Conservation (phyloP, 2,797 vertebrate genomes). For the Triplophysa bombifrons region DNA sequence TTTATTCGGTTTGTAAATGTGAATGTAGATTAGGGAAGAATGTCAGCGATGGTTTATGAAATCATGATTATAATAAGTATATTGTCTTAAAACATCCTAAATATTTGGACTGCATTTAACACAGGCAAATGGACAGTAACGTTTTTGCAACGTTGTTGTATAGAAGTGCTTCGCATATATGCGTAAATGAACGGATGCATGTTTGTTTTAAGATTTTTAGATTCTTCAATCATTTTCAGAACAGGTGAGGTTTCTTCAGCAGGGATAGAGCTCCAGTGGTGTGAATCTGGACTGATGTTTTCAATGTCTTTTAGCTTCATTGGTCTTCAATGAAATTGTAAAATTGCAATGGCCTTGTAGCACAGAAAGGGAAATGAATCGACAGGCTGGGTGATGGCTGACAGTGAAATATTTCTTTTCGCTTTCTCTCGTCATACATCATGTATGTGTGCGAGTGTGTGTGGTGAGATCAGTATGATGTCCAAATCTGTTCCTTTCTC, state of each 20-base stretch:
- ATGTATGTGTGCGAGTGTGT: conserved; percentile 61
- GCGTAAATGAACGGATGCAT: neutral
- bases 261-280: conserved; percentile 15
- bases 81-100: neutral
- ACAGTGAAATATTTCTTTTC: conserved; percentile 97
- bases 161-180: conserved; percentile 3
- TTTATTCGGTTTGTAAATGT: neutral
- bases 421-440: conserved; percentile 89
- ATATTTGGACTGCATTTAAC: neutral
- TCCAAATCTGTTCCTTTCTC: conserved; percentile 8
- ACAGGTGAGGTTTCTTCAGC: neutral
- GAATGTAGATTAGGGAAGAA: neutral
- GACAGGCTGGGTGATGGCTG: conserved; percentile 79
- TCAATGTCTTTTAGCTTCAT: conserved; percentile 76
- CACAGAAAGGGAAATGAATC: conserved; percentile 86
- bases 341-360: conserved; percentile 91
- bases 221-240: neutral
- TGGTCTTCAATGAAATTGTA: conserved; percentile 87
- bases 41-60: neutral
- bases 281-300: conserved; percentile 28
- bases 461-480: conserved; percentile 32
- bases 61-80: neutral
- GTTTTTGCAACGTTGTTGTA: neutral
- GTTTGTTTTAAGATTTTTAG: neutral
- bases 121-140: neutral